Percentiles rank a stretch among this genome's conserved stretches.
phyloP scores from a whole-genome alignment of 2,888 invertebrate genomes.

The Resseliella maxima region DNA sequence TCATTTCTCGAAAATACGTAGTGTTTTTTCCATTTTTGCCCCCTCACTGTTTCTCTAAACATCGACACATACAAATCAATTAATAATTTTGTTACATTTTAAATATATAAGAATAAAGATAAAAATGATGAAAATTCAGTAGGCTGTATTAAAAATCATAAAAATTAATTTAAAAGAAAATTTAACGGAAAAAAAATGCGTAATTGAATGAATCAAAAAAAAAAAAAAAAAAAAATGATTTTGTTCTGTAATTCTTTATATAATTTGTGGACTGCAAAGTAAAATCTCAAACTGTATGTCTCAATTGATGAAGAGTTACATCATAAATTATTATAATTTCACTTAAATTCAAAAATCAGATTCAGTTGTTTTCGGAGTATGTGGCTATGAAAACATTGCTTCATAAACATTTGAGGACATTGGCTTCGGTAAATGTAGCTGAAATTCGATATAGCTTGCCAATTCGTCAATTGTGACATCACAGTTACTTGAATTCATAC shows the following conservation, averaged over 20 bases:
- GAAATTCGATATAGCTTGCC: slow-evolving; percentile 94
- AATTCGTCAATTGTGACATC: slow-evolving; percentile 94
- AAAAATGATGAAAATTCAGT: not conserved
- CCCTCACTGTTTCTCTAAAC: not conserved
- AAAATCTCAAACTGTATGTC: not conserved
- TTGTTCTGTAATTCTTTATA: not conserved
- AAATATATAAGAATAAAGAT: not conserved
- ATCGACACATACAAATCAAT: not conserved
- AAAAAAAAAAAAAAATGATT: not conserved
- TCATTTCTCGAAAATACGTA: not conserved
- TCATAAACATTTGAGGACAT: slow-evolving; percentile 77
- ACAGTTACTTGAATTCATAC: slow-evolving; percentile 76
- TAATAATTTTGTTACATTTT: not conserved
- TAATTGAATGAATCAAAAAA: not conserved
- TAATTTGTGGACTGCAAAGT: not conserved
- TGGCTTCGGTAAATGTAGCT: slow-evolving; percentile 96
- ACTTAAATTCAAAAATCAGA: not conserved
- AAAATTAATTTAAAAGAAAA: not conserved
- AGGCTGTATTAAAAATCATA: not conserved
- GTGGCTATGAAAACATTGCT: slow-evolving; percentile 32
- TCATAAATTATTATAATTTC: not conserved
- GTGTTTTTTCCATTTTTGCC: too few species aligned
- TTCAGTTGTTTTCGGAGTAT: not conserved
- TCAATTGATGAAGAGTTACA: not conserved
- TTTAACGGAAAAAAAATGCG: not conserved